These are phyloP conservation scores for Oscheius sp. DNA, from an alignment of 2,888 invertebrate genomes.

Conservation along the genomic window DNA sequence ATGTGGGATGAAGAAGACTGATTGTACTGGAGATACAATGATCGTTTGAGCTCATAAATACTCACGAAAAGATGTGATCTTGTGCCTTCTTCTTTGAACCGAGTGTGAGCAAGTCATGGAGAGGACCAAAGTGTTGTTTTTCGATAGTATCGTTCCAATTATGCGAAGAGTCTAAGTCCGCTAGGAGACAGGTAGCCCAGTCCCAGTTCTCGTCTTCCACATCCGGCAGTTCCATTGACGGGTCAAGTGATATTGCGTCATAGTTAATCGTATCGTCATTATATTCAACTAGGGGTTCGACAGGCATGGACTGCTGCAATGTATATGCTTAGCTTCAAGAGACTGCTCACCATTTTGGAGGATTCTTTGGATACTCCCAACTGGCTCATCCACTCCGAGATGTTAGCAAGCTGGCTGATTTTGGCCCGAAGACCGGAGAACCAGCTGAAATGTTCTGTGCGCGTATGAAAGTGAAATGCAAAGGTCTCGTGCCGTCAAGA, in stretches of 20 bases:
- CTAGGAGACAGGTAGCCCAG: constrained; percentile 50
- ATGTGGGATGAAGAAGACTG: constrained; percentile 74
- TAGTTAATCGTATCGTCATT: constrained; percentile 30
- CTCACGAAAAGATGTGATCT: constrained; percentile 65
- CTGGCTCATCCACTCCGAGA: constrained; percentile 65
- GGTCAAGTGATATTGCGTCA: constrained; percentile 15
- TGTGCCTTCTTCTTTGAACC: constrained; percentile 58
- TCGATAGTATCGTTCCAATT: constrained; percentile 63
- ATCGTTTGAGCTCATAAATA: not conserved
- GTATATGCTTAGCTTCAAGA: not conserved
- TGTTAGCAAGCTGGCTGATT: constrained; percentile 54
- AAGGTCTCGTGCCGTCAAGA: no score
- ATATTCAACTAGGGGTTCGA: constrained; percentile 10
- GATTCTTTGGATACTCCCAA: constrained; percentile 47
- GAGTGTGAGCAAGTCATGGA: constrained; percentile 58
- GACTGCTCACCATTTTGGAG: constrained; percentile 35
- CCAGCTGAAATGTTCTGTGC: constrained; percentile 53
- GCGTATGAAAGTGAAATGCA: no score
- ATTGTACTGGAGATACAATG: constrained; percentile 33
- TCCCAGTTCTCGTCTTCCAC: constrained; percentile 44
- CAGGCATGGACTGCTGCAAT: constrained; percentile 13
- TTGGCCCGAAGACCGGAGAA: constrained; percentile 62
- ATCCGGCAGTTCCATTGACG: not conserved
- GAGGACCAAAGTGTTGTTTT: constrained; percentile 66
- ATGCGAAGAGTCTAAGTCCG: constrained; percentile 57